Conservation (phyloP, 2,888 invertebrate species). For the Ommatoiulus sabulosus region DNA sequence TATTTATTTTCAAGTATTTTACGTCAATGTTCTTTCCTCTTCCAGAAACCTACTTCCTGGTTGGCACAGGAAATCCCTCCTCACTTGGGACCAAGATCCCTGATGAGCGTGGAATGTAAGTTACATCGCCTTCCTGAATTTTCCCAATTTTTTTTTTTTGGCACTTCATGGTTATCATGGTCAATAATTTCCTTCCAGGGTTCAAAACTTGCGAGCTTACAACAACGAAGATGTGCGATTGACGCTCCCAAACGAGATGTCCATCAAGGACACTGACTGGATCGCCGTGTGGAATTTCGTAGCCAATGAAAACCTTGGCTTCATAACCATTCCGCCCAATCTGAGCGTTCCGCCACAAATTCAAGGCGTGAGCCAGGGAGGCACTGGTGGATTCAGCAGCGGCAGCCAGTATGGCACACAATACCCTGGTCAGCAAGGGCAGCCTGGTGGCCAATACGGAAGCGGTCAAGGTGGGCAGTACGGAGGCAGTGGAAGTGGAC, state of each 20-base stretch:
- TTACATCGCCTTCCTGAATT: background rate
- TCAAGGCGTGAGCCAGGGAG: background rate
- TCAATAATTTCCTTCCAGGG: conserved; percentile 52
- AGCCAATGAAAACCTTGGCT: conserved; percentile 58
- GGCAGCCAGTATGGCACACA: conserved; percentile 57
- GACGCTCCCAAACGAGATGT: conserved; percentile 56
- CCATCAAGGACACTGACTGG: conserved; percentile 58
- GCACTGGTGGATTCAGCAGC: conserved; percentile 39
- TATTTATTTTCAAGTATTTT: too few species aligned
- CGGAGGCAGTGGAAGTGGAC: conserved; percentile 52
- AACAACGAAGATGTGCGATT: conserved; percentile 57
- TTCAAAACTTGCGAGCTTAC: conserved; percentile 59
- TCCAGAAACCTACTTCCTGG: conserved; percentile 59
- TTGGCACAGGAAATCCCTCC: conserved; percentile 59
- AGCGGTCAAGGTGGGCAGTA: conserved; percentile 47
- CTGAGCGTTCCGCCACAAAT: conserved; percentile 59
- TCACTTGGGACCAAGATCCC: conserved; percentile 59
- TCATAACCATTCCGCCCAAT: conserved; percentile 56
- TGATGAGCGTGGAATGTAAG: conserved; percentile 59
- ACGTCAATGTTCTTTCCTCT: background rate
- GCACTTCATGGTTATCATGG: background rate
- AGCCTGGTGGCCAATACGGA: conserved; percentile 54
- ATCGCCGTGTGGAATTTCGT: conserved; percentile 56
- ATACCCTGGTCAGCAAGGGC: conserved; percentile 49
- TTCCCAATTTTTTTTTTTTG: background rate